A percentile compares a stretch with the other conserved stretches of the same genome.
Evolutionary conservation across 1,140 invertebrate species (phyloP).

Genomic region (Leptoteleia sp.): DNA sequence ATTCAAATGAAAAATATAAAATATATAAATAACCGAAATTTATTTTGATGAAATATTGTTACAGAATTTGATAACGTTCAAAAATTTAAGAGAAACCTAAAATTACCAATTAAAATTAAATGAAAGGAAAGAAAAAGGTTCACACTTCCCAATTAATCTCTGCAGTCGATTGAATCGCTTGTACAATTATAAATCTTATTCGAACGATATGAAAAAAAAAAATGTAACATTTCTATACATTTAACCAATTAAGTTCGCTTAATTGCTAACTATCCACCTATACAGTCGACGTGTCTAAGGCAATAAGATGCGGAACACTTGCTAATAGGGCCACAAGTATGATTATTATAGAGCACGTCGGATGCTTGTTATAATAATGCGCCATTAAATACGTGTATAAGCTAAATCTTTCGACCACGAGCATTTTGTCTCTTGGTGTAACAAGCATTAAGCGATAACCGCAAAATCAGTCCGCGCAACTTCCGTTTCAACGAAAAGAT

Average conservation of each 20-base stretch:
- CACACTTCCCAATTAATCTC: too few species aligned
- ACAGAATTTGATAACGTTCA: too few species aligned
- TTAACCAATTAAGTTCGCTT: constrained; percentile 57
- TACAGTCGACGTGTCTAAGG: constrained; percentile 56
- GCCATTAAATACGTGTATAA: constrained; percentile 52
- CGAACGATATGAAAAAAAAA: background rate
- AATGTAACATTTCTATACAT: background rate
- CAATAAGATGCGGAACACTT: constrained; percentile 78
- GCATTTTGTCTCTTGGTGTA: constrained; percentile 28
- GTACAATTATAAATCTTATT: background rate
- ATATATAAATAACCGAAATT: too few species aligned
- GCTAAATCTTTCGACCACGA: constrained; percentile 30
- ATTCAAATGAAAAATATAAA: too few species aligned
- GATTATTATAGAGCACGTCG: constrained; percentile 61
- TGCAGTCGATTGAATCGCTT: too few species aligned
- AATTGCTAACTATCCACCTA: constrained; percentile 71
- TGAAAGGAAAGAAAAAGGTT: too few species aligned
- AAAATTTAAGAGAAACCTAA: too few species aligned
- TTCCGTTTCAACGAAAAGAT: constrained; percentile 42
- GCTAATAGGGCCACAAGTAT: constrained; percentile 76
- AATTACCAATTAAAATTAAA: too few species aligned
- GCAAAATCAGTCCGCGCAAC: constrained; percentile 52
- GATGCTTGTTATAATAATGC: constrained; percentile 56
- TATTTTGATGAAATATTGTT: too few species aligned
- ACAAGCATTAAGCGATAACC: constrained; percentile 24